Evolutionary conservation across 2,797 vertebrate species (phyloP).

Genomic region (Apogon hyalosoma): DNA sequence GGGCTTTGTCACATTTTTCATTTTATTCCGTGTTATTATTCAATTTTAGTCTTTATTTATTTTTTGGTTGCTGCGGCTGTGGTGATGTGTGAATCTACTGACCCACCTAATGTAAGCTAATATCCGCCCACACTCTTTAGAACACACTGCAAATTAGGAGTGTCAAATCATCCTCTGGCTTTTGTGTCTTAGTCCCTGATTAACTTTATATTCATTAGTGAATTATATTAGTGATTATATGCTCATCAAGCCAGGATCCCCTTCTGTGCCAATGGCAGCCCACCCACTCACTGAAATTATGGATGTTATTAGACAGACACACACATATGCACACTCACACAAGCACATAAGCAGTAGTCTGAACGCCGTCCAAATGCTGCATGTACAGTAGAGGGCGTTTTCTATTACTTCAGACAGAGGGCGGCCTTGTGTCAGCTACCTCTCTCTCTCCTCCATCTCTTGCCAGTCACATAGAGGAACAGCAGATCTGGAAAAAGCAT

Average conservation of each 20-base stretch:
- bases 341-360: slow-evolving; percentile 4
- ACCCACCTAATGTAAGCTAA: not conserved
- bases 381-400: slow-evolving; percentile 72
- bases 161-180: slow-evolving; percentile 58
- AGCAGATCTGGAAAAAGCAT: slow-evolving; percentile 11
- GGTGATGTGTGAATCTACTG: not conserved
- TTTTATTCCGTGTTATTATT: not conserved
- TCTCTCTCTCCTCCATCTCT: slow-evolving; percentile 28
- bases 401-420: slow-evolving; percentile 84
- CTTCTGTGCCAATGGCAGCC: slow-evolving; percentile 57
- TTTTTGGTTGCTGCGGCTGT: not conserved
- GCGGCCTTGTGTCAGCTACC: slow-evolving; percentile 85
- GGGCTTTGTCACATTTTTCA: not conserved
- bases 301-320: slow-evolving; percentile 50
- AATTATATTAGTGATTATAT: slow-evolving; percentile 74
- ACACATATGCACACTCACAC: slow-evolving; percentile 14
- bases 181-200: slow-evolving; percentile 67
- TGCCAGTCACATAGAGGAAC: slow-evolving; percentile 29
- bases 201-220: slow-evolving; percentile 76
- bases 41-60: not conserved
- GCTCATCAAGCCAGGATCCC: slow-evolving; percentile 65
- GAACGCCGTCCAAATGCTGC: slow-evolving; percentile 35
- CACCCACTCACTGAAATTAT: slow-evolving; percentile 59
- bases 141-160: slow-evolving; percentile 49
- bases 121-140: slow-evolving; percentile 21